Conservation (phyloP, 2,113 vertebrate species). For the Corythaeola cristata region DNA sequence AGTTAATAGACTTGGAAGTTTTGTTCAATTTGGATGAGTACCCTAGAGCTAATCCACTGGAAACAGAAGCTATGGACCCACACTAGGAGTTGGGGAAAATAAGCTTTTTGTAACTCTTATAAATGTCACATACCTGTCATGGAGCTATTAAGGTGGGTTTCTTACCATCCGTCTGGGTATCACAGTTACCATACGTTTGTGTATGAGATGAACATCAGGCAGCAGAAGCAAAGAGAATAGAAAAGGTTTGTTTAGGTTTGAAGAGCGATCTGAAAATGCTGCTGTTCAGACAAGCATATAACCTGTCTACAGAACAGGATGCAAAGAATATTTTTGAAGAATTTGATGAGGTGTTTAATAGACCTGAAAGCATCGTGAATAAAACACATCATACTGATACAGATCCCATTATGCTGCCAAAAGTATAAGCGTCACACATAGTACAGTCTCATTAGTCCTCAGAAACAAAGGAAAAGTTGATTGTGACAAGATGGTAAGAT, state of each 20-base stretch:
- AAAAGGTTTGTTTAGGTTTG: constrained; percentile 10
- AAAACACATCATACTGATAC: constrained; percentile 66
- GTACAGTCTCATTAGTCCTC: constrained; percentile 43
- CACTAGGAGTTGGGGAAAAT: not conserved
- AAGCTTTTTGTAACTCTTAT: not conserved
- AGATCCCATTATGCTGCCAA: constrained; percentile 57
- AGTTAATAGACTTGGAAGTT: constrained; percentile 16
- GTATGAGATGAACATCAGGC: not conserved
- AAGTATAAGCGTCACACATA: constrained; percentile 29
- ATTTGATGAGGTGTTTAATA: constrained; percentile 70
- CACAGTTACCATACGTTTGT: not conserved
- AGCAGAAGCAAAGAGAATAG: not conserved
- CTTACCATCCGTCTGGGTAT: not conserved
- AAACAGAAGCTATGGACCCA: constrained; percentile 35
- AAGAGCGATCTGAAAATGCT: constrained; percentile 21
- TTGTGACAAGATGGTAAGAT: constrained; percentile 45
- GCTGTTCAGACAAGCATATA: constrained; percentile 32
- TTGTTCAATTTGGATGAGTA: constrained; percentile 4
- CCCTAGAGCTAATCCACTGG: not conserved
- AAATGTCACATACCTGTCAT: not conserved
- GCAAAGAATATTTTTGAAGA: constrained; percentile 59
- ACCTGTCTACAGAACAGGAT: constrained; percentile 62
- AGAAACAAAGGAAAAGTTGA: constrained; percentile 43
- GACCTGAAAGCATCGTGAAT: constrained; percentile 60
- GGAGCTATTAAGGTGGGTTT: not conserved